These are phyloP conservation scores for Eulemur rufifrons DNA, from an alignment of 2,113 vertebrate species.

Conservation along the genomic window DNA sequence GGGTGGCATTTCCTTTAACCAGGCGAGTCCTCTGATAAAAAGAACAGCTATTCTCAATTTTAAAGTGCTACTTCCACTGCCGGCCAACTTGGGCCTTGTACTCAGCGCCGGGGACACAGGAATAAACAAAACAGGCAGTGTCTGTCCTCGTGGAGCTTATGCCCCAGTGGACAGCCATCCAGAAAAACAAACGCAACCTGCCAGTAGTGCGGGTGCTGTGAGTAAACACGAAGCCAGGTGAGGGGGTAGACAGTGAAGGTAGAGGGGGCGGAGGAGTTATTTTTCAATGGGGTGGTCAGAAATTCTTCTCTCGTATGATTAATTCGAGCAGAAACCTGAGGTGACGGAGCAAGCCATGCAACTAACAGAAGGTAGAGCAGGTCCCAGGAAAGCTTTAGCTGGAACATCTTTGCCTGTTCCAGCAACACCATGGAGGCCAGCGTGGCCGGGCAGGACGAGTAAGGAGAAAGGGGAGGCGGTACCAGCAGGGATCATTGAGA, in stretches of 20 bases:
- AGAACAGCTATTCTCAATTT: neutral
- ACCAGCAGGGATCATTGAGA: neutral
- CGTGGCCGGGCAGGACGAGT: neutral
- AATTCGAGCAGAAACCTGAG: neutral
- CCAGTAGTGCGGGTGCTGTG: neutral
- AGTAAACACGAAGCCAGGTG: neutral
- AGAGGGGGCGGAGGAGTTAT: neutral
- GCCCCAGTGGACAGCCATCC: neutral
- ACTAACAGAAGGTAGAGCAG: neutral
- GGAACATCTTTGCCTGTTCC: neutral
- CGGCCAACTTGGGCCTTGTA: neutral
- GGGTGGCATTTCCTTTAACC: neutral
- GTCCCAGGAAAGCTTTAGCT: neutral
- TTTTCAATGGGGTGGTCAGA: neutral
- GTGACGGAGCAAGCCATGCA: neutral
- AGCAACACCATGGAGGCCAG: neutral
- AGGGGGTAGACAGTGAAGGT: rapidly evolving
- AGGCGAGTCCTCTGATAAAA: neutral
- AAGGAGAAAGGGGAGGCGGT: neutral
- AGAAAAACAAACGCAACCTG: neutral
- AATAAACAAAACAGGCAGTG: neutral
- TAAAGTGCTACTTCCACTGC: neutral
- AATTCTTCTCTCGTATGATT: neutral
- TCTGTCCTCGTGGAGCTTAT: neutral
- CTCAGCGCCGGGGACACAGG: neutral